These are phyloP conservation scores for Rhinopomastus cyanomelas DNA, from an alignment of 2,113 vertebrate genomes.

Conservation along the genomic window DNA sequence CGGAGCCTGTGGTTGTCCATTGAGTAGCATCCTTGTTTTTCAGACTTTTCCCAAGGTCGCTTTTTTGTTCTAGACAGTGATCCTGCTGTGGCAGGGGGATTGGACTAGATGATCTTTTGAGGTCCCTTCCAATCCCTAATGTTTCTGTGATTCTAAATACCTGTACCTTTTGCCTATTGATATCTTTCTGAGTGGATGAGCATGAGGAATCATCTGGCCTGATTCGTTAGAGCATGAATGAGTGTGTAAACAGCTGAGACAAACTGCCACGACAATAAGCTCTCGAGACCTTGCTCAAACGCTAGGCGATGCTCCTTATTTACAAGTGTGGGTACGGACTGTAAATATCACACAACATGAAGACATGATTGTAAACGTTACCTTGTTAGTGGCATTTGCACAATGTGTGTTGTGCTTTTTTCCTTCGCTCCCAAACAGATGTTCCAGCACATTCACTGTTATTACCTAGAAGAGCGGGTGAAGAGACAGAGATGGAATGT, in stretches of 20 bases:
- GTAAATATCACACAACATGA: conserved; percentile 51
- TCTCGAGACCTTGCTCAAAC: conserved; percentile 5
- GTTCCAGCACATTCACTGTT: background rate
- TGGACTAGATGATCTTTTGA: too few relatives aligned
- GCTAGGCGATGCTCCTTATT: conserved; percentile 29
- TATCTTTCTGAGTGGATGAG: background rate
- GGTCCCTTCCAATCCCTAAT: too few relatives aligned
- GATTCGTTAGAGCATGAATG: background rate
- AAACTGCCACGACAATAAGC: background rate
- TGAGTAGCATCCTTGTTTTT: background rate
- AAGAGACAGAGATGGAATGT: too few relatives aligned
- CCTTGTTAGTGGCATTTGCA: conserved; percentile 56
- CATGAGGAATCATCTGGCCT: background rate
- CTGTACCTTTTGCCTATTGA: background rate
- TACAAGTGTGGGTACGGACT: background rate
- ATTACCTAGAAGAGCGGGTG: too few relatives aligned
- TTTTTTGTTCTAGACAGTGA: background rate
- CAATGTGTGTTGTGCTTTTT: conserved; percentile 49
- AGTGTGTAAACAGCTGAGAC: conserved; percentile 9
- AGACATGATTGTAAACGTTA: conserved; percentile 37
- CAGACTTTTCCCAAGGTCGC: background rate
- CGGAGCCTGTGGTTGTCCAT: background rate
- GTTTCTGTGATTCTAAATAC: too few relatives aligned
- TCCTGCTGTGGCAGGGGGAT: too few relatives aligned
- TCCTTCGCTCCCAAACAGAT: background rate